These are phyloP conservation scores for Macrotis lagotis DNA, from an alignment of 2,113 vertebrate genomes.

Conservation along the genomic window DNA sequence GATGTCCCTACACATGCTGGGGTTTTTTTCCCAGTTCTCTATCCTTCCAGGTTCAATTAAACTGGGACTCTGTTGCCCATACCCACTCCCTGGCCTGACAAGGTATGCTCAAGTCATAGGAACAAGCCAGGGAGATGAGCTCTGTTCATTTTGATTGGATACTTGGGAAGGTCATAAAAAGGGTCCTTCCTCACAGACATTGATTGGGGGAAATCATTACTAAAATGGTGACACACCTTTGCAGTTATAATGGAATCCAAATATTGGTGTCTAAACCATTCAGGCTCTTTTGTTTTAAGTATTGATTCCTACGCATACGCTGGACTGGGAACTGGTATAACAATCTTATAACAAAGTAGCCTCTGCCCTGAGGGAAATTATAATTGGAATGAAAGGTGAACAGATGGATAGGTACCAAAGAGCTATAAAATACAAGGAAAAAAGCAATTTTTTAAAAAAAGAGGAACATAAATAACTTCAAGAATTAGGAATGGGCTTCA, in stretches of 20 bases:
- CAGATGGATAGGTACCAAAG: background rate
- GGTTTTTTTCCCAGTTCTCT: background rate
- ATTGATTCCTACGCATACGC: background rate
- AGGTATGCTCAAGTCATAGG: slow-evolving; percentile 66
- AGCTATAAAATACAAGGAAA: background rate
- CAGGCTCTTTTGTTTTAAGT: background rate
- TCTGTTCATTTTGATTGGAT: slow-evolving; percentile 65
- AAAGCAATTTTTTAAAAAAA: no score
- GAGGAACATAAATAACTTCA: background rate
- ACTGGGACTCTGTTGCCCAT: slow-evolving; percentile 20
- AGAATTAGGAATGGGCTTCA: background rate
- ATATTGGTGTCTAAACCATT: no score
- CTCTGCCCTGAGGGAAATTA: background rate
- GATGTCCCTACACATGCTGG: background rate
- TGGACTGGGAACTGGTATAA: no score
- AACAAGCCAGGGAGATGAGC: slow-evolving; percentile 64
- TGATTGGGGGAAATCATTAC: no score
- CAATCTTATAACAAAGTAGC: background rate
- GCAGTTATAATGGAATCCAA: no score
- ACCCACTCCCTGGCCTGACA: slow-evolving; percentile 22
- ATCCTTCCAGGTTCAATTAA: background rate
- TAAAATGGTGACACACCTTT: no score
- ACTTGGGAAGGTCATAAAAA: no score
- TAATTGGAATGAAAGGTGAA: background rate
- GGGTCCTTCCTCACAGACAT: no score